Base-by-base conservation (phyloP, 2,888 invertebrate genomes). In the Apamea sordens region DNA sequence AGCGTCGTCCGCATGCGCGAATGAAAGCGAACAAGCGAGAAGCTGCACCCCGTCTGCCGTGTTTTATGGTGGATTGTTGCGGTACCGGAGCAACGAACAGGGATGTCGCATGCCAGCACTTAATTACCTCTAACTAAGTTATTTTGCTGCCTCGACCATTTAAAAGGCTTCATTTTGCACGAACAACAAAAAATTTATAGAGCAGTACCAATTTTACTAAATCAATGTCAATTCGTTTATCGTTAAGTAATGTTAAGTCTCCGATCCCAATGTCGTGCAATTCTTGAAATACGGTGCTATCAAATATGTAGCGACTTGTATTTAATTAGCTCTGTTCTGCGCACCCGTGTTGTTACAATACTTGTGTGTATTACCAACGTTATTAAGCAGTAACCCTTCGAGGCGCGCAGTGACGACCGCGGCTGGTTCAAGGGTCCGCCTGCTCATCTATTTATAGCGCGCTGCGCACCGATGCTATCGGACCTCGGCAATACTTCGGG, bases 401-500 rank as follows among this genome's bases (percentile, higher is more conserved):
- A 92, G 92, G 93, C 91, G 91, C 90, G 90, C 90, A 92, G 93
- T 93, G 95, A 93, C 92, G 95, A 92, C 92, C 94, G 94, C 92
- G 94, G 95, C 93, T 95, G 95, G 96, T 96, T 96, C 96, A 96
- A 96, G 96, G 95, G 96, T 96, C 95, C 92, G 94, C 93, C 91
- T 90, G 93, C 92, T 90, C 90, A 92, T 94, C 96, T 97, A 97
- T 97, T 97, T 96, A 96, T 97, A 97, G 96, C 89, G 89, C 93
- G 92, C 92, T 90, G 93, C 91, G 92, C 90, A 88, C 88, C 93
- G 96, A 96, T 96, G 94, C 93, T 96, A 96, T 96, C 96, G 92
- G 92, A 89, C 91, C 92, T 90, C 92, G 90, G 91, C 91, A 92
- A 89, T 92, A 91, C 93, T 94, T 91, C 92, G 92, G 93, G 93